Conservation (phyloP, 2,888 invertebrate species). For the Acleris holmiana region DNA sequence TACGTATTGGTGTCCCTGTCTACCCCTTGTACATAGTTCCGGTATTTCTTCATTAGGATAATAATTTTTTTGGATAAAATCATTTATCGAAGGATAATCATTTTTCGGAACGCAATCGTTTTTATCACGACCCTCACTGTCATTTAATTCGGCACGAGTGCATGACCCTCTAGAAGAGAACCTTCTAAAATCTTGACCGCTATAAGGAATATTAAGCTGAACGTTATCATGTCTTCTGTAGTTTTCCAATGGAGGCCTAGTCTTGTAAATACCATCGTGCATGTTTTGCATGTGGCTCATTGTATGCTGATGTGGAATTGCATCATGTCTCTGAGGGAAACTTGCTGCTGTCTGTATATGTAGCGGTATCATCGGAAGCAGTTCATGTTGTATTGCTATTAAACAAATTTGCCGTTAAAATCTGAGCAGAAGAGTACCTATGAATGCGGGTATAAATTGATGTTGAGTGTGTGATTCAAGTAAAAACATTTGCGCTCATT, state of each 20-base stretch:
- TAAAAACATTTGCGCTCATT: too few relatives aligned
- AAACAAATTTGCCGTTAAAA: not conserved
- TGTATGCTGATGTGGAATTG: conserved; percentile 51
- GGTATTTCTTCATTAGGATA: too few relatives aligned
- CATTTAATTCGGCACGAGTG: conserved; percentile 48
- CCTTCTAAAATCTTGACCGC: not conserved
- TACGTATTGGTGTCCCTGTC: too few relatives aligned
- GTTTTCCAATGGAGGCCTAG: conserved; percentile 46
- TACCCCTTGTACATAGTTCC: too few relatives aligned
- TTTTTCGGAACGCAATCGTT: conserved; percentile 25
- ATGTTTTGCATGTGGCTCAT: conserved; percentile 62
- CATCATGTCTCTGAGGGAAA: conserved; percentile 46
- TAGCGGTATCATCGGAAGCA: conserved; percentile 41
- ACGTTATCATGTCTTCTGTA: conserved; percentile 52
- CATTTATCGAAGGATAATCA: conserved; percentile 2
- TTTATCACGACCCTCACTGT: conserved; percentile 5
- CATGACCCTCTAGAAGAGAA: conserved; percentile 45
- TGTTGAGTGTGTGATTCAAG: too few relatives aligned
- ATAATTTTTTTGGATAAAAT: too few relatives aligned
- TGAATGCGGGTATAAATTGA: too few relatives aligned
- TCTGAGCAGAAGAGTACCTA: not conserved
- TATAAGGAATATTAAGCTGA: conserved; percentile 40
- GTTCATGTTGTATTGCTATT: conserved; percentile 54
- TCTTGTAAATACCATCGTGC: conserved; percentile 53
- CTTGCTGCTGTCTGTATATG: conserved; percentile 49